Evolutionary conservation across 2,888 invertebrate species (phyloP).

Genomic region (Cryptosula pallasiana): DNA sequence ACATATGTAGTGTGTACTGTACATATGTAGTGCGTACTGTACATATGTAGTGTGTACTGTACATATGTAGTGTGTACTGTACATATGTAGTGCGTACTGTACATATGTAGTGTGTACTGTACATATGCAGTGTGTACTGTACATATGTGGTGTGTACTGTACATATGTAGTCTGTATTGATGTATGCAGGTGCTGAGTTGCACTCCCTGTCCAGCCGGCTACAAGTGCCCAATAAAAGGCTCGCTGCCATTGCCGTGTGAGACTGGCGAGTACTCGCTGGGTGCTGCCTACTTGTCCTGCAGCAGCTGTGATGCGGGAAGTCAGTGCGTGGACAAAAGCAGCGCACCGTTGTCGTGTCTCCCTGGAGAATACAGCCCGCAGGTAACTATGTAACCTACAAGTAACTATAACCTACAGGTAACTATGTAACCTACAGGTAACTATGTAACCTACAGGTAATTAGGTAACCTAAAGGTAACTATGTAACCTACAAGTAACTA

Average conservation of each 20-base stretch:
- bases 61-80: neutral
- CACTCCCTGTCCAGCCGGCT: constrained; percentile 39
- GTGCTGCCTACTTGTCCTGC: constrained; percentile 8
- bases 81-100: too few species aligned
- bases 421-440: constrained; percentile 10
- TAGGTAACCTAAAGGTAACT: too few species aligned
- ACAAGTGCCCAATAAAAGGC: constrained; percentile 32
- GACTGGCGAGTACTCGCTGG: neutral
- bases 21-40: too few species aligned
- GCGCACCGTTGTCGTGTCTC: constrained; percentile 3
- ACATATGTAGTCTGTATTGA: too few species aligned
- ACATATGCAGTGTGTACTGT: too few species aligned
- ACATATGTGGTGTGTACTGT: too few species aligned
- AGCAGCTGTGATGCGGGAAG: neutral
- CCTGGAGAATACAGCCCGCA: constrained; percentile 13
- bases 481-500: too few species aligned
- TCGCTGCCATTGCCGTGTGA: constrained; percentile 13
- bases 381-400: neutral
- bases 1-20: too few species aligned
- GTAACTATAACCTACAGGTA: too few species aligned
- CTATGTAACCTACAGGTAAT: neutral
- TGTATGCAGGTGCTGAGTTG: constrained; percentile 30
- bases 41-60: too few species aligned
- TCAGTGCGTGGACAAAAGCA: constrained; percentile 17
- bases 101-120: too few species aligned